Percentiles rank a stretch among this genome's conserved stretches.
Evolutionary conservation across 2,888 invertebrate species (phyloP).

Genomic region (Pyrocoelia pectoralis): DNA sequence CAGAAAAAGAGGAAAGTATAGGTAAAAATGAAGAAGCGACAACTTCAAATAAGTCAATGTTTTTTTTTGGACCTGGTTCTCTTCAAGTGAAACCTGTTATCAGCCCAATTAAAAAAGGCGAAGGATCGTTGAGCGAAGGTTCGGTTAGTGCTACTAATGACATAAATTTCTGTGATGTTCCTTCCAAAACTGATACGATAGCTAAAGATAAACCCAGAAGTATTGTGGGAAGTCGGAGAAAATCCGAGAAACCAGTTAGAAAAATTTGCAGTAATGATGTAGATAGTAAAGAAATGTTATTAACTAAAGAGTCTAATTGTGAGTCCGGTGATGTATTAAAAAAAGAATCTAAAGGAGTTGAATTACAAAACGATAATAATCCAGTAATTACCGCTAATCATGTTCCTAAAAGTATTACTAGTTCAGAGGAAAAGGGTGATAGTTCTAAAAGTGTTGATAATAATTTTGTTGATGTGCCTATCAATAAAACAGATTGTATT

Average conservation of each 20-base stretch:
- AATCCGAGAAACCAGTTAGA: conserved; percentile 10
- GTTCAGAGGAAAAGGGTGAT: conserved; percentile 7
- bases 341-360: not conserved
- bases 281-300: not conserved
- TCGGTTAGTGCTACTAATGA: not conserved
- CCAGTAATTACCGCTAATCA: conserved; percentile 6
- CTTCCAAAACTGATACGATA: too few relatives aligned
- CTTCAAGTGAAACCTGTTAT: conserved; percentile 56
- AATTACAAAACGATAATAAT: not conserved
- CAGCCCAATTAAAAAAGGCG: conserved; percentile 15
- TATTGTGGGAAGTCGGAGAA: not conserved
- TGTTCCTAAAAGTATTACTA: conserved; percentile 27
- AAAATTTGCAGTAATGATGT: not conserved
- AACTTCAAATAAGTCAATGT: conserved; percentile 40
- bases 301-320: not conserved
- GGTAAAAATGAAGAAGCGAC: not conserved
- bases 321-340: not conserved
- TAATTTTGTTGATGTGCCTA: conserved; percentile 19
- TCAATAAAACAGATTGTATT: conserved; percentile 1
- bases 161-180: not conserved
- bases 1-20: not conserved
- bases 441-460: conserved; percentile 13
- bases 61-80: conserved; percentile 63
- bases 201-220: not conserved
- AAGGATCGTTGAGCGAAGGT: not conserved